Base-by-base conservation (phyloP, 1,140 invertebrate species). In the Calliphora vicina region DNA sequence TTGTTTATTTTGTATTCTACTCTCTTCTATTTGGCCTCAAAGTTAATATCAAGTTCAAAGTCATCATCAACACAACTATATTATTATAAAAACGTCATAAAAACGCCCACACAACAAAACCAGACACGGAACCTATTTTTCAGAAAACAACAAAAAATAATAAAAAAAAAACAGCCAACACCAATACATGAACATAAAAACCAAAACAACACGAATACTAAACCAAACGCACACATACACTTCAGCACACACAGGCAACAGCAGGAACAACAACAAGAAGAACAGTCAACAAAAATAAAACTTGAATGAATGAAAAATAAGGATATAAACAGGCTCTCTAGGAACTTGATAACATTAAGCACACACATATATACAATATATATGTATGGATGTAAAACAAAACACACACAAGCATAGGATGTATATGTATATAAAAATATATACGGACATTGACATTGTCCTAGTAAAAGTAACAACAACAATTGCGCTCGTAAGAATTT, bases 41-140 rank as follows among this genome's bases (percentile, higher is more conserved):
- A 72, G 27, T 82, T 12, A 35, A 35, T 57, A 82, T 82, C 81
- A 82, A 82, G 81, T 82, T 82, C 81, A 82, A 82, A 82, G 81
- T 82, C 81, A 71, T 29, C 50, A 61, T 76, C 73, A 76, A 73
- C 23, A 73, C 17, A 26, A 57, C n/a, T 57, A 17, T 57, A 57
- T 57, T 57, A n/a, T n/a, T 57, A 57, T 57, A n/a, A 42, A 80
- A 57, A 57, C 42, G 78, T 80, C 78, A 80, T 50, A 80, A 80
- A 42, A 80, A 50, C 78, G 26, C 78, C 78, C 78, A 80, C 29
- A 82, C 15, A 26, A 2, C 17, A 57, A 12, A 29, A 61, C 17
- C 82, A 78, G 74, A 73, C 43, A 80, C 42, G 45, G 25, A 57
- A 71, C 74, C 26, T 35, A 35, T 35, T 35, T 35, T 35, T 35